Conservation (phyloP, 2,888 invertebrate genomes). For the Melanotus villosus region DNA sequence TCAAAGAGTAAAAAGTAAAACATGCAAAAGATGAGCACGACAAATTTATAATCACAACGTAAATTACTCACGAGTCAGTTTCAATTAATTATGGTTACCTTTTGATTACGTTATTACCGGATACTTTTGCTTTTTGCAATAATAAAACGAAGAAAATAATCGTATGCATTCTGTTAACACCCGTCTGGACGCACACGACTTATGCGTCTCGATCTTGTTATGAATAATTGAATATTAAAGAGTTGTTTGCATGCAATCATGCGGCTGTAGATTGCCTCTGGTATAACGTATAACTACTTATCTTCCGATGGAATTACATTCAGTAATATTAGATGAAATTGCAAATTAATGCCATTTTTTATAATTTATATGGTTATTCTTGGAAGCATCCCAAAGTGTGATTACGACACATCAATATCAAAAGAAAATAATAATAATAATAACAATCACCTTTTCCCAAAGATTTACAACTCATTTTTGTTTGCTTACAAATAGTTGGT, state of each 20-base stretch:
- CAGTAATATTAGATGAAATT: background rate
- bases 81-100: slow-evolving; percentile 6
- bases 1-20: too few relatives aligned
- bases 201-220: slow-evolving; percentile 51
- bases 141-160: slow-evolving; percentile 39
- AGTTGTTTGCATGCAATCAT: slow-evolving; percentile 57
- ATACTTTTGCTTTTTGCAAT: background rate
- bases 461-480: too few relatives aligned
- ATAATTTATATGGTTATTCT: too few relatives aligned
- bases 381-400: too few relatives aligned
- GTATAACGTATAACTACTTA: slow-evolving; percentile 20
- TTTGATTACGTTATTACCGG: slow-evolving; percentile 6
- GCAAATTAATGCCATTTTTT: background rate
- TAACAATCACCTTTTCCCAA: too few relatives aligned
- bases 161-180: slow-evolving; percentile 52
- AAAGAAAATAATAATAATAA: too few relatives aligned
- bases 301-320: background rate
- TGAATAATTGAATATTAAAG: slow-evolving; percentile 62
- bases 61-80: background rate
- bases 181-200: slow-evolving; percentile 54
- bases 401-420: too few relatives aligned
- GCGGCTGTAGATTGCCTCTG: slow-evolving; percentile 39
- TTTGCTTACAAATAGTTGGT: too few relatives aligned
- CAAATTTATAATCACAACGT: background rate
- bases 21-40: too few relatives aligned